Evolutionary conservation across 1,140 invertebrate species (phyloP), one percentile per base, ranked within the genome.

Genomic region (Eupristina koningsbergeri): DNA sequence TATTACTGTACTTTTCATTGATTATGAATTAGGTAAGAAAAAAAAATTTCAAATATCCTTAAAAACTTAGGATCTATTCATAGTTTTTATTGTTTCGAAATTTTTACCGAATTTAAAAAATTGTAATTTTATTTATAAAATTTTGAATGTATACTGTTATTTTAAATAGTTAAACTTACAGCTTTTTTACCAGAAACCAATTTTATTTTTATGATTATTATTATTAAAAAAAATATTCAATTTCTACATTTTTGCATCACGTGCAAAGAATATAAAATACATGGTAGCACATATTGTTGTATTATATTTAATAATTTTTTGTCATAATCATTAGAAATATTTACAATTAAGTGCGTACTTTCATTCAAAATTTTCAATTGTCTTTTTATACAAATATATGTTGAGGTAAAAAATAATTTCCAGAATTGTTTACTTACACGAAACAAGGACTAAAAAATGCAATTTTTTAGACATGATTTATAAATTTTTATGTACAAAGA

Each of bases 401-500:
- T 36, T 22, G 34, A 74, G 36, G 74, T 81, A 81, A 13, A 31
- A 81, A 81, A 81, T 29, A 15, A 22, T 73, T 15, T 64, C 50
- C 45, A 58, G 53, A 80, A 80, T 80, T 41, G n/a, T 6, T 73
- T 36, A 58, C 53, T 29, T 61, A 74, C 47, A 74, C 74, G 31
- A 58, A 39, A 17, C 31, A 19, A 39, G n/a, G 45, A 34, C 69
- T 74, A 34, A 5, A 47, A 75, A 9, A 81, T 74, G 50, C 31
- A 22, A 74, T 73, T 80, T 26, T 7, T 3, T 69, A 73, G n/a
- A 79, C 41, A 45, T 69, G 31, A 34, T 69, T 19, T 47, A 41
- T 64, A 31, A 36, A 11, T 81, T 73, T 41, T 11, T 81, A 85
- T 77, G 39, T 71, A 77, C 36, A 74, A 58, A 53, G n/a, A 45